Evolutionary conservation across 1,140 invertebrate genomes (phyloP), one percentile per base, ranked within the genome.

Genomic region (Oscheius sp.): DNA sequence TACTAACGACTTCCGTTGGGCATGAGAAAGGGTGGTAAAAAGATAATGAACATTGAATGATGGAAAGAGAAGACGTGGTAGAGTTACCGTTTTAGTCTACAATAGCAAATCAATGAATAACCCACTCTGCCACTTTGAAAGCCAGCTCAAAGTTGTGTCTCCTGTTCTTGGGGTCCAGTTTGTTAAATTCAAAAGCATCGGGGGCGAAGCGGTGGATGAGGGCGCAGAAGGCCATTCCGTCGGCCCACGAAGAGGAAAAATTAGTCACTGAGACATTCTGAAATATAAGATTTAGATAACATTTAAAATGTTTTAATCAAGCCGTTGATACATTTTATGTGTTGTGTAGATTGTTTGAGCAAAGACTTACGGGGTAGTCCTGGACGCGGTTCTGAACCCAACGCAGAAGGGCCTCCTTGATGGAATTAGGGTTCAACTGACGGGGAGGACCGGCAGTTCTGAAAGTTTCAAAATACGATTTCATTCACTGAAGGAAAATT

Each of bases 121-220:
- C 92, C 91, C 89, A 98, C 95, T 97, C 94, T 79, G 94, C 94
- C 84, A 92, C 90, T 87, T 89, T 91, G 89, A 99, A 99, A 86
- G 94, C 95, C 84, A 98, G 88, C 84, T 94, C 91, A 83, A 99
- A 97, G 87, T 98, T 98, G 84, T 93, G 88, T 84, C 91, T 89
- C 81, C 94, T 90, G 83, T 93, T 90, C 85, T 94, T 91, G 59
- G 93, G 90, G 83, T 91, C 89, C 78, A 98, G 89, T 85, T 89
- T 87, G 79, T 89, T 87, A 87, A 92, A 98, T 87, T 98, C 94
- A 87, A 97, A 97, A 77, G 94, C 90, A 85, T 97, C 91, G 64
- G 94, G 94, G 86, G 91, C 91, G 87, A 95, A 96, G 87, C 95
- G 93, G 88, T 97, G 94, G 80, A 96, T 89, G 74, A 97, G 89